phyloP scores from a whole-genome alignment of 1,140 invertebrate species.

The Philopotamus ludificatus region DNA sequence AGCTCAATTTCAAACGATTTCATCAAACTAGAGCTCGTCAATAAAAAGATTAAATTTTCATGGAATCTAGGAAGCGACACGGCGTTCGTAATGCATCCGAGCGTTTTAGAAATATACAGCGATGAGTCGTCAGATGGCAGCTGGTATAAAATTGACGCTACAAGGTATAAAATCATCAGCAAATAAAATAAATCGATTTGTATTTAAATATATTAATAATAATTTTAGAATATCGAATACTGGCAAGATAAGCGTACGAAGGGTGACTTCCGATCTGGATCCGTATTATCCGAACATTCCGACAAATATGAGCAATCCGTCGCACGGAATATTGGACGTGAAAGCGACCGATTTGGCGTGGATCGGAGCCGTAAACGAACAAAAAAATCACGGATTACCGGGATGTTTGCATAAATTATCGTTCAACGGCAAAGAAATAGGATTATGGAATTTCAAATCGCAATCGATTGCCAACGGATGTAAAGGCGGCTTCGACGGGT shows the following conservation, averaged over 20 bases:
- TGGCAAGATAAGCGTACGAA: slow-evolving; percentile 46
- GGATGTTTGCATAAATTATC: slow-evolving; percentile 78
- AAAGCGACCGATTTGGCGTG: slow-evolving; percentile 41
- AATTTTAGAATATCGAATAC: slow-evolving; percentile 48
- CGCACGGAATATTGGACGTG: slow-evolving; percentile 43
- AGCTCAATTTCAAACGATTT: slow-evolving; percentile 66
- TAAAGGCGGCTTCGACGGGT: slow-evolving; percentile 73
- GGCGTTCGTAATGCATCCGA: slow-evolving; percentile 63
- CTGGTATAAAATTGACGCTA: slow-evolving; percentile 50
- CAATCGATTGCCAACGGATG: slow-evolving; percentile 64
- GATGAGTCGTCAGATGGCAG: slow-evolving; percentile 45
- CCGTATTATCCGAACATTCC: slow-evolving; percentile 24
- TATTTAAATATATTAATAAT: slow-evolving; percentile 1
- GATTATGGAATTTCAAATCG: slow-evolving; percentile 81
- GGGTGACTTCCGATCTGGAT: slow-evolving; percentile 22
- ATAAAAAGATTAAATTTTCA: slow-evolving; percentile 70
- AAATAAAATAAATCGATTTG: slow-evolving; percentile 7
- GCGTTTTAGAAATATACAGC: slow-evolving; percentile 25
- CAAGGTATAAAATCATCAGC: slow-evolving; percentile 45
- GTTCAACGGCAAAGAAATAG: slow-evolving; percentile 75
- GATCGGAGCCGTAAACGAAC: slow-evolving; percentile 43
- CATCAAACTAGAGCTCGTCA: slow-evolving; percentile 75
- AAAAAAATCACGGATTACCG: slow-evolving; percentile 58
- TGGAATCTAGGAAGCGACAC: slow-evolving; percentile 77
- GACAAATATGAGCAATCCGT: slow-evolving; percentile 43